These are phyloP conservation scores for Andrena chrysosceles DNA, from an alignment of 2,888 invertebrate species.

Conservation along the genomic window DNA sequence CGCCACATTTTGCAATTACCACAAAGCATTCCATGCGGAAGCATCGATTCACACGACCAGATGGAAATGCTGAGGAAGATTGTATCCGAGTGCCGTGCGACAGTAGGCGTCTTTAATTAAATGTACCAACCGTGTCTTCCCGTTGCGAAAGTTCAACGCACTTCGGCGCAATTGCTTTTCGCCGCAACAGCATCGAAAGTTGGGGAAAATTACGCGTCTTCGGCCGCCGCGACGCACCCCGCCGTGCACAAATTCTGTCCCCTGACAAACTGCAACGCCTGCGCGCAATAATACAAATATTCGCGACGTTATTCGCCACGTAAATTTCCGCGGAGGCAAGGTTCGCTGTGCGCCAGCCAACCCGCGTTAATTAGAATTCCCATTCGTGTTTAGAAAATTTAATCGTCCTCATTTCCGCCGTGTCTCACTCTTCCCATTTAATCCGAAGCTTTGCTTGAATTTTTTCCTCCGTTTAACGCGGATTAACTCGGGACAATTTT, in stretches of 20 bases:
- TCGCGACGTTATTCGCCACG: background rate
- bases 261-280: background rate
- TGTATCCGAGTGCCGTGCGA: background rate
- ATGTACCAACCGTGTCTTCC: background rate
- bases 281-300: slow-evolving; percentile 20
- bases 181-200: slow-evolving; percentile 33
- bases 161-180: slow-evolving; percentile 14
- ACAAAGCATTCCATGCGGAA: no score
- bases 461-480: slow-evolving; percentile 9
- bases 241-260: background rate
- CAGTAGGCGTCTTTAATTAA: slow-evolving; percentile 23
- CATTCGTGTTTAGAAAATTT: slow-evolving; percentile 20
- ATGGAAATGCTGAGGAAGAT: background rate
- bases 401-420: background rate
- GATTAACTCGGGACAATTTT: slow-evolving; percentile 11
- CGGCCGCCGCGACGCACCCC: background rate
- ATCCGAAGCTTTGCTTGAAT: slow-evolving; percentile 8
- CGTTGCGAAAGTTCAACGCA: slow-evolving; percentile 7
- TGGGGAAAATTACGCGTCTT: slow-evolving; percentile 2
- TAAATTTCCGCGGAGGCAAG: background rate
- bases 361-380: slow-evolving; percentile 31
- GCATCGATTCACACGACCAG: no score
- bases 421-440: background rate
- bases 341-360: background rate
- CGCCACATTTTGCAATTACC: no score